Percentiles rank a stretch among this genome's conserved stretches.
phyloP scores from a whole-genome alignment of 2,797 vertebrate genomes.

The Tarsius wallacei region DNA sequence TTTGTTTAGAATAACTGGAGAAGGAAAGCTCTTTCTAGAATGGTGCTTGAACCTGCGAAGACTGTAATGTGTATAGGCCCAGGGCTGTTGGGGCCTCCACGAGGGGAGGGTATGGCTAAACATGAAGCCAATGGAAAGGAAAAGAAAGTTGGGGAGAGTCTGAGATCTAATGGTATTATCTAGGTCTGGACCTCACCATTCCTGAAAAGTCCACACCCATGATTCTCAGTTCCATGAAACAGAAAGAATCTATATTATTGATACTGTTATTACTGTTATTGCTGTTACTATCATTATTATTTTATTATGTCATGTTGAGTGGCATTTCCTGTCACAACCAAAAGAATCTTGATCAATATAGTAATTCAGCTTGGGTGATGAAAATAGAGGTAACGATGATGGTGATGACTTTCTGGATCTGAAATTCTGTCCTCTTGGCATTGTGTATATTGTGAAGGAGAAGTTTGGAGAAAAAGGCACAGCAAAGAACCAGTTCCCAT shows the following conservation, averaged over 20 bases:
- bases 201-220: background rate
- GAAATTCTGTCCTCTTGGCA: background rate
- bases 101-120: rapidly evolving
- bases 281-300: background rate
- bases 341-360: background rate
- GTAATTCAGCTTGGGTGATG: background rate
- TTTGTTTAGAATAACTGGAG: background rate
- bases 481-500: background rate
- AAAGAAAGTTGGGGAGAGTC: background rate
- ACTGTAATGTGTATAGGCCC: too few relatives aligned
- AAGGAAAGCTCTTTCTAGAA: background rate
- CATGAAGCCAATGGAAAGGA: background rate
- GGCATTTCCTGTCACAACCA: background rate
- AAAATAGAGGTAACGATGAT: background rate
- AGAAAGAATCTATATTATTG: background rate
- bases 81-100: rapidly evolving
- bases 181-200: too few relatives aligned
- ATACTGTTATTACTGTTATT: background rate
- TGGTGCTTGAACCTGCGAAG: background rate
- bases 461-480: background rate
- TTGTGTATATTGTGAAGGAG: background rate
- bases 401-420: background rate
- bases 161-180: background rate
- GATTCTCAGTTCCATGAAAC: background rate
- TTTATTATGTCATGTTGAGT: background rate